phyloP scores from a whole-genome alignment of 2,888 invertebrate species.

The Deilephila porcellus region DNA sequence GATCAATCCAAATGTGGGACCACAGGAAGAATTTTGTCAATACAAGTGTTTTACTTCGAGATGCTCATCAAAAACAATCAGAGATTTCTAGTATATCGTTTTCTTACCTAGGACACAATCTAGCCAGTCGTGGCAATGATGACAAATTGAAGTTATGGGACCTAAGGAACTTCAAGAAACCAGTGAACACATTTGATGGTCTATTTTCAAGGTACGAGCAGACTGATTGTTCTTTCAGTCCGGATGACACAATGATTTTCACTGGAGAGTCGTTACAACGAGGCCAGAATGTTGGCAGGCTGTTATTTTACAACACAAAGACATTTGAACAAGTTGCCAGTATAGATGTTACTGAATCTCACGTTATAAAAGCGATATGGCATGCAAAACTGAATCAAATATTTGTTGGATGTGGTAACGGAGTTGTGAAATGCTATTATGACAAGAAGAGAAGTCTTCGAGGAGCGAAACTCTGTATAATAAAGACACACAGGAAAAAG shows the following conservation, averaged over 20 bases:
- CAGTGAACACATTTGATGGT: constrained; percentile 87
- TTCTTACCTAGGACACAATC: constrained; percentile 92
- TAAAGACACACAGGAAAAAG: constrained; percentile 91
- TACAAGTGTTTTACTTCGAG: constrained; percentile 90
- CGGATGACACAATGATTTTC: constrained; percentile 94
- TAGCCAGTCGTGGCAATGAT: constrained; percentile 95
- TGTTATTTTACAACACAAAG: constrained; percentile 92
- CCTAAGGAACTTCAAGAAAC: constrained; percentile 91
- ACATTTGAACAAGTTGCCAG: constrained; percentile 90
- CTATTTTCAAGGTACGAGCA: constrained; percentile 94
- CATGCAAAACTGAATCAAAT: constrained; percentile 99
- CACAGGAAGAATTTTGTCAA: constrained; percentile 96
- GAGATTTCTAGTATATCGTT: constrained; percentile 94
- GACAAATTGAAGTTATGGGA: constrained; percentile 98
- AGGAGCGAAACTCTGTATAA: constrained; percentile 95
- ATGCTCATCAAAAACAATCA: constrained; percentile 91
- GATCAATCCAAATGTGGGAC: constrained; percentile 99
- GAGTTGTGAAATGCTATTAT: constrained; percentile 95
- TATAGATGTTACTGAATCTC: constrained; percentile 91
- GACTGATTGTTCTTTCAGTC: constrained; percentile 94
- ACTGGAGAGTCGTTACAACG: constrained; percentile 94
- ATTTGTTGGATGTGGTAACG: constrained; percentile 96
- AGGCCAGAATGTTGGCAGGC: constrained; percentile 86
- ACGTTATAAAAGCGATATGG: constrained; percentile 96
- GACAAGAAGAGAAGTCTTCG: constrained; percentile 94